Evolutionary conservation across 2,113 vertebrate genomes (phyloP).

Genomic region (Craseonycteris thonglongyai): DNA sequence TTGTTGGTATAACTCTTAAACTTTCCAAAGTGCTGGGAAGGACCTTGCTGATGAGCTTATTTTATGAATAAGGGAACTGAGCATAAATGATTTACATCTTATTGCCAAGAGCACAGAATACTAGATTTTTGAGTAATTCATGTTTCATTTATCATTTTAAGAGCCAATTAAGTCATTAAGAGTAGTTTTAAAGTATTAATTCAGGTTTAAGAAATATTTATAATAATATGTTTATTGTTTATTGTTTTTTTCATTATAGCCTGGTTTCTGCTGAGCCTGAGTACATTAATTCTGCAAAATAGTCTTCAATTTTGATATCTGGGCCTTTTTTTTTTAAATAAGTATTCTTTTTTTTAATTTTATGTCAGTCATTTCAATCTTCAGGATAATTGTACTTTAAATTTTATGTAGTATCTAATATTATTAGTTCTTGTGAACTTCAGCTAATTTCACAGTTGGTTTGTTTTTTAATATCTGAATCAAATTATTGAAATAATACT

Average conservation of each 20-base stretch:
- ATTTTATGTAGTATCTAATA: not conserved
- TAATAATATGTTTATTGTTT: not conserved
- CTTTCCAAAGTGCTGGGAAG: not conserved
- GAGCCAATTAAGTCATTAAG: not conserved
- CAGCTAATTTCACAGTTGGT: not conserved
- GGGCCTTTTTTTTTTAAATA: not conserved
- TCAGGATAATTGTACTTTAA: not conserved
- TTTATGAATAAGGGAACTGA: not conserved
- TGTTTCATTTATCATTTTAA: constrained; percentile 12
- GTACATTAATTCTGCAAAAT: not conserved
- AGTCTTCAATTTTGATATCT: constrained; percentile 33
- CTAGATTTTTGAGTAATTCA: constrained; percentile 13
- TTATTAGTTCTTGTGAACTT: not conserved
- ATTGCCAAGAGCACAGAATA: not conserved
- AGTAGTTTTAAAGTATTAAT: constrained; percentile 31
- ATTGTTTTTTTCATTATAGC: not conserved
- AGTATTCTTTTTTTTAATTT: not conserved
- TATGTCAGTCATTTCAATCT: not conserved
- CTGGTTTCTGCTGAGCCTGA: constrained; percentile 5
- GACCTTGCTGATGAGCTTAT: not conserved
- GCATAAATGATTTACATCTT: not conserved
- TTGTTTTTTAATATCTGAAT: constrained; percentile 39
- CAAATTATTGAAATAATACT: not conserved
- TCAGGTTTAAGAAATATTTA: not conserved
- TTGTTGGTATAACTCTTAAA: not conserved